Base-by-base conservation (phyloP, 1,140 invertebrate genomes). In the Chironomus striatipennis region DNA sequence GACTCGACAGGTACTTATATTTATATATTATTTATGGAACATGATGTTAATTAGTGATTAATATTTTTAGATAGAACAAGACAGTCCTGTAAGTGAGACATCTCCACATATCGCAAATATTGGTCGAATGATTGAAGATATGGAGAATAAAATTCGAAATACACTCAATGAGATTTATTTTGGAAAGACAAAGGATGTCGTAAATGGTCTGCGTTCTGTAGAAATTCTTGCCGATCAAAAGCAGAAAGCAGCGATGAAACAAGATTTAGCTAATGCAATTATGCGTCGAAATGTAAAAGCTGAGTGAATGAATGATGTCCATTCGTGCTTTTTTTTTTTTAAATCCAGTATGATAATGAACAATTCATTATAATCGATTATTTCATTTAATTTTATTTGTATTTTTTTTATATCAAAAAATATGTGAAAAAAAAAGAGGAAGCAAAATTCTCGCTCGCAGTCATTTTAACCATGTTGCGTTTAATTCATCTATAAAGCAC, bases 141-240 rank as follows among this genome's bases (percentile, higher is more conserved):
- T 99, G 96, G 98, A 99, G 82, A 99, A 98, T 83, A 99, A 99
- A 88, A 99, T 99, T 79, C 88, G 98, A 77, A 97, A 95, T 80
- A 98, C 96, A 0, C 85, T 99, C 74, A 99, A 98, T 82, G 96
- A 98, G 85, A 98, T 99, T 77, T 99, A 99, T 84, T 99, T 99
- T 87, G 95, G 97, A 78, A 99, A 99, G 86, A 99, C 97, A 15
- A 96, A 95, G 82, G 96, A 99, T 84, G 98, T 99, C 81, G 95
- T 99, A 15, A 98, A 98, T 80, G 95, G 96, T n/a, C 85, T 99
- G 76, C 88, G 98, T 73, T 96, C 94, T 67, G 89, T 95, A 75
- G 89, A 93, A 79, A 90, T 93, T 1, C 83, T 97, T 42, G 89
- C 91, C 17, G 94, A 97, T 81, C 90, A 92, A 77, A 88, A 88